Evolutionary conservation across 1,140 invertebrate genomes (phyloP).

Genomic region (Parapsyche elsis): DNA sequence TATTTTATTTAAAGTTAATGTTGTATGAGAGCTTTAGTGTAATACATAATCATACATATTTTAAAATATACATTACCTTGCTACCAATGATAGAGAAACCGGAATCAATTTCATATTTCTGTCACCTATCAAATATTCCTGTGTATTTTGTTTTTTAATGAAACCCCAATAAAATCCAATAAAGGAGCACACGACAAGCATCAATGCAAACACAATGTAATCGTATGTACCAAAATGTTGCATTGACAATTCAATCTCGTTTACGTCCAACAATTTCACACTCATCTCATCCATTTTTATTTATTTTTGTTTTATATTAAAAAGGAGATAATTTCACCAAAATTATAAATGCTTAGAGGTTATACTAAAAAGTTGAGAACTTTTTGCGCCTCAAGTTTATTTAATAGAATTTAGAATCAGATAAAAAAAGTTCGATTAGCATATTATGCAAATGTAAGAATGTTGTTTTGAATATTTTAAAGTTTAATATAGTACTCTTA

Average conservation of each 20-base stretch:
- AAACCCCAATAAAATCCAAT: constrained; percentile 87
- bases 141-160: constrained; percentile 73
- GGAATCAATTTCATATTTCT: constrained; percentile 84
- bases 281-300: constrained; percentile 35
- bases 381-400: too few relatives aligned
- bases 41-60: neutral
- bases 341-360: too few relatives aligned
- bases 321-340: too few relatives aligned
- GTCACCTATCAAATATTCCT: constrained; percentile 87
- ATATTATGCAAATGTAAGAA: too few relatives aligned
- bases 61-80: constrained; percentile 69
- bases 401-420: too few relatives aligned
- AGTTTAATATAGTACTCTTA: too few relatives aligned
- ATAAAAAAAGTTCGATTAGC: too few relatives aligned
- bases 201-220: constrained; percentile 77
- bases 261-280: constrained; percentile 60
- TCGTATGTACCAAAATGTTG: constrained; percentile 76
- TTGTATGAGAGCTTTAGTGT: too few relatives aligned
- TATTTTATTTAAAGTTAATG: neutral
- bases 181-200: constrained; percentile 77
- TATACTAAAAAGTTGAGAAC: too few relatives aligned
- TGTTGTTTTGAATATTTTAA: too few relatives aligned
- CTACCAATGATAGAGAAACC: constrained; percentile 83
- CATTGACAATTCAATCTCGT: constrained; percentile 70
- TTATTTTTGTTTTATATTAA: neutral